A percentile compares a stretch with the other conserved stretches of the same genome.
Evolutionary conservation across 2,113 vertebrate species (phyloP).

Genomic region (Phylloscopus whistleri): DNA sequence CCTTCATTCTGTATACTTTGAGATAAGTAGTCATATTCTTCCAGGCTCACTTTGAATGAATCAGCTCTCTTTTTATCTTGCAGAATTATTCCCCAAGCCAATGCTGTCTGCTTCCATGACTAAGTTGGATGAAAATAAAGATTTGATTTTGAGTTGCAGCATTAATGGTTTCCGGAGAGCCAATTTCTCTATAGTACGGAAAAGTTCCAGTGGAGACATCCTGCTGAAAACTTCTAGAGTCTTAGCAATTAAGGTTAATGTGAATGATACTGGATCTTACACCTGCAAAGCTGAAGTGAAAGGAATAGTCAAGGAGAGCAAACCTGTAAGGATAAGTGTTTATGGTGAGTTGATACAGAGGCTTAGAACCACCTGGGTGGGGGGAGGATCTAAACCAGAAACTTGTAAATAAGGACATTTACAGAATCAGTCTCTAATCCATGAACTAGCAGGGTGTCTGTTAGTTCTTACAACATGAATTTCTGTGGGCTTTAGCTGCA

Average conservation of each 20-base stretch:
- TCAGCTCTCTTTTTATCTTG: not conserved
- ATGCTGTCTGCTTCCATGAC: not conserved
- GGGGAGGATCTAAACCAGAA: not conserved
- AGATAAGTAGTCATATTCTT: not conserved
- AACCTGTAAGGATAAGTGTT: slow-evolving; percentile 31
- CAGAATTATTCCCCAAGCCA: slow-evolving; percentile 64
- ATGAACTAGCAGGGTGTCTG: not conserved
- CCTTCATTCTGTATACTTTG: not conserved
- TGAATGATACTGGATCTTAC: slow-evolving; percentile 55
- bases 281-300: slow-evolving; percentile 57
- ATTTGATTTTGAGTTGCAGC: slow-evolving; percentile 3
- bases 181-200: slow-evolving; percentile 36
- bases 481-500: not conserved
- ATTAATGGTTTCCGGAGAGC: not conserved
- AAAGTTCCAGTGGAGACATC: not conserved
- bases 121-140: slow-evolving; percentile 44
- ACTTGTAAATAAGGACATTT: not conserved
- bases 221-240: not conserved
- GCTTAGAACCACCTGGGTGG: not conserved
- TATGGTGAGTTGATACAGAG: slow-evolving; percentile 60
- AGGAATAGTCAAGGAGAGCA: slow-evolving; percentile 65
- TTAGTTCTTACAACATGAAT: not conserved
- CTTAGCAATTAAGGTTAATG: not conserved
- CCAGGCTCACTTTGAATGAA: not conserved
- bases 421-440: not conserved